Base-by-base conservation (phyloP, 2,797 vertebrate genomes). In the Pipistrellus pipistrellus region DNA sequence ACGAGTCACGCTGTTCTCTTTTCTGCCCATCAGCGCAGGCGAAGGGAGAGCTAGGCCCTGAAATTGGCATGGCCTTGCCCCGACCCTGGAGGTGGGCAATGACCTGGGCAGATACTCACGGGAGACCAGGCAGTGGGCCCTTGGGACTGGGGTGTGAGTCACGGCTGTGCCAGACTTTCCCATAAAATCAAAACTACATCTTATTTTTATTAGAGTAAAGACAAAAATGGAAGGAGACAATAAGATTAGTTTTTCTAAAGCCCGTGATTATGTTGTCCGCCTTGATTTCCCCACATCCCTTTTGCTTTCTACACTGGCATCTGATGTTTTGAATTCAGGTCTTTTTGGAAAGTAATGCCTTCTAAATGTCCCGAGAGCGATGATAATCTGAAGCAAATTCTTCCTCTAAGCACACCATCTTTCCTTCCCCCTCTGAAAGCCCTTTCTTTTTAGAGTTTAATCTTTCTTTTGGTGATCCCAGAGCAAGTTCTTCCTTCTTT, bases 21-120 rank as follows among this genome's bases (percentile, higher is more conserved):
- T 94, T 84, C 92, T 84, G 72, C 85, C 27, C 59, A 71, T 97
- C 78, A 86, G 96, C 93, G 89, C 41, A 82, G 73, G 78, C 0
- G 7, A 25, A 7, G 75, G 90, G 95, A 88, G 20, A 95, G 85
- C 89, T 93, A 53, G 38, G 77, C 25, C 23, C 35, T 64, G 66
- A 0, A 13, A 44, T 20, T 32, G 51, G 64, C 69, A 23, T 3
- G 4, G 48, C 76, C 30, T 69, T 53, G 80, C 59, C 48, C 71
- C 3, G 6, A 15, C 0, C 2, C 17, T 11, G 69, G 46, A 69
- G 51, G 21, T 17, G 68, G 30, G 27, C 59, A n/a, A 46, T 9
- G 41, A 80, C 13, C n/a, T 5, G 5, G 23, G 27, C 41, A 30
- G 81, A 41, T 0, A 4, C 0, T 76, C 80, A 27, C 25, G 3